These are phyloP conservation scores for Paradoxurus hermaphroditus DNA, from an alignment of 2,113 vertebrate species.

Conservation along the genomic window DNA sequence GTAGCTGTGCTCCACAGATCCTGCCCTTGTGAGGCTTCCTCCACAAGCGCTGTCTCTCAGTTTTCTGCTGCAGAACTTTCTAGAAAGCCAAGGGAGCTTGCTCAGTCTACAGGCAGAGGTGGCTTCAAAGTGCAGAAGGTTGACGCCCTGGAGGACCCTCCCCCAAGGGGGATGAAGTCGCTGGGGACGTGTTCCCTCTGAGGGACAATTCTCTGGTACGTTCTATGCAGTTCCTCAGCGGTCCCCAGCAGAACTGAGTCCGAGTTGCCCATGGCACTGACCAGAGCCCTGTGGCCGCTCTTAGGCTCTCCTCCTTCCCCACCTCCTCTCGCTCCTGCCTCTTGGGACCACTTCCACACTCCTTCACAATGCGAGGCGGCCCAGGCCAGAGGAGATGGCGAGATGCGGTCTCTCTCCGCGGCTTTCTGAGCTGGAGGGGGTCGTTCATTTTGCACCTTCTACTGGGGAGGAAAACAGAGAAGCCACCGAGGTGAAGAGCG, in stretches of 20 bases:
- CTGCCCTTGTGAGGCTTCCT: neutral
- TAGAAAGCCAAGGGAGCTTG: neutral
- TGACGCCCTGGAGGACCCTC: neutral
- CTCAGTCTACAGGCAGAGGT: neutral
- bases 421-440: neutral
- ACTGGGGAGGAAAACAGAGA: neutral
- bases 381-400: fast-evolving
- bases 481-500: neutral
- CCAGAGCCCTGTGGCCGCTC: neutral
- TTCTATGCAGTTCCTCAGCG: neutral
- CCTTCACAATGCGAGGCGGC: fast-evolving
- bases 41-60: neutral
- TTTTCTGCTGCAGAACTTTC: neutral
- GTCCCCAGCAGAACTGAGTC: neutral
- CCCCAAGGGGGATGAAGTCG: neutral
- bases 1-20: neutral
- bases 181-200: neutral
- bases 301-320: neutral
- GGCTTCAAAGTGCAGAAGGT: neutral
- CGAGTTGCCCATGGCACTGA: too few species aligned
- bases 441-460: neutral
- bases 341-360: neutral
- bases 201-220: neutral
- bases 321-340: neutral
- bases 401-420: neutral